Evolutionary conservation across 2,888 invertebrate genomes (phyloP), one percentile per base, ranked within the genome.

Genomic region (Lasius platythorax): DNA sequence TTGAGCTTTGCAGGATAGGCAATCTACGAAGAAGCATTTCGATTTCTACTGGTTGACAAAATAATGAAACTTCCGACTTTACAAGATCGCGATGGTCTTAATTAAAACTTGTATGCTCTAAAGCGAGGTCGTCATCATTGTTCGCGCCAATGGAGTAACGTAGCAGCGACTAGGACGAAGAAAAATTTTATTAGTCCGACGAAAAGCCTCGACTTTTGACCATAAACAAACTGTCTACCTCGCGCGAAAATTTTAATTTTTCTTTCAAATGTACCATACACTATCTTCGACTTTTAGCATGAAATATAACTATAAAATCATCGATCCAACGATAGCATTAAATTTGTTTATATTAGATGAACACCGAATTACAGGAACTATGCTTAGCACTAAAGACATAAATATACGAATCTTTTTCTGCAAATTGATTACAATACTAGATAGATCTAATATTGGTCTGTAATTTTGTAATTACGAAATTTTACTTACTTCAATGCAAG

Each of bases 401-500:
- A 43, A 61, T 11, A 61, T 11, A 43, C n/a, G n/a, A 58, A 43
- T 68, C 8, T 18, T 70, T 82, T 85, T 75, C 28, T 72, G 46
- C n/a, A 67, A 75, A 23, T 85, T 82, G n/a, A 30, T 33, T 79
- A 23, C 11, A 63, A 23, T 6, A 63, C 28, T 50, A 74, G 37
- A 4, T 46, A 18, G 15, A 43, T 37, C 12, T 11, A 28, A 46
- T 58, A 40, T 15, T 46, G 37, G 63, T 63, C 12, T 33, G 6
- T n/a, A 40, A 43, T 30, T 46, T 40, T 1, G 12, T 12, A 3
- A 50, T 78, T 58, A 33, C 8, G 12, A 37, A 50, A 81, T 28
- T 66, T 23, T 61, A 92, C 94, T 63, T 94, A 95, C 95, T 95
- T 95, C 85, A 93, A 86, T 85, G 94, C 93, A 83, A 95, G 94